Percentiles rank a stretch among this genome's conserved stretches.
Conservation (phyloP, 30 jellyfish, hydroid and myxozoan genomes). For the Phacellophora camtschatica region DNA sequence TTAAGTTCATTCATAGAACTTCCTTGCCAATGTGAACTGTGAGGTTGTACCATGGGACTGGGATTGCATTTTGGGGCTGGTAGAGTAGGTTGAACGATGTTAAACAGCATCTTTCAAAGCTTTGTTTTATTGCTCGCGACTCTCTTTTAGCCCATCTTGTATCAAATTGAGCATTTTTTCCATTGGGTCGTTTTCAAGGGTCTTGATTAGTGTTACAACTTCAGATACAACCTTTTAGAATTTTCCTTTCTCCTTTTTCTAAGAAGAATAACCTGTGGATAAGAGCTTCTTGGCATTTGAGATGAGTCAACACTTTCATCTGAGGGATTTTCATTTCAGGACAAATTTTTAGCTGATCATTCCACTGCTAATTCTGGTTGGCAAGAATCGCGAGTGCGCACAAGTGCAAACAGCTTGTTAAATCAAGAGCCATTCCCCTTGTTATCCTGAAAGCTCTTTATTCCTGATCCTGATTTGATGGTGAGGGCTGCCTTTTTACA, state of each 20-base stretch:
- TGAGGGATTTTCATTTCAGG: neutral
- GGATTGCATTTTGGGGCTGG: too few species aligned
- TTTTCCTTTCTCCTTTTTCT: neutral
- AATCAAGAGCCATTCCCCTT: neutral
- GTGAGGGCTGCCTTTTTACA: constrained; percentile 3
- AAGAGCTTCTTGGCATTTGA: too few species aligned
- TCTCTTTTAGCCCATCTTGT: constrained; percentile 4
- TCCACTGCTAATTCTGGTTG: constrained; percentile 39
- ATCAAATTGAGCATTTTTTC: neutral
- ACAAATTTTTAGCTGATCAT: neutral
- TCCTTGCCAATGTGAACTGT: too few species aligned
- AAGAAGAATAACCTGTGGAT: too few species aligned
- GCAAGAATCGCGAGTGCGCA: constrained; percentile 30
- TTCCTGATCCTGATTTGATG: neutral
- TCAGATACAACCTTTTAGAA: neutral
- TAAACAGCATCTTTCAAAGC: too few species aligned
- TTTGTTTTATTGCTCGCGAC: too few species aligned
- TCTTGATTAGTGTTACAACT: neutral
- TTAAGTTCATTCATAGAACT: too few species aligned
- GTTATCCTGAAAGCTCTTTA: neutral
- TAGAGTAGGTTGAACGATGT: too few species aligned
- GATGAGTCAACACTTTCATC: neutral
- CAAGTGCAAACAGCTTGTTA: constrained; percentile 13
- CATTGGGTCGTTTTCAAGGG: neutral
- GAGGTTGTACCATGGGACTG: too few species aligned